Evolutionary conservation across 2,888 invertebrate species (phyloP).

Genomic region (Cetonia aurata): DNA sequence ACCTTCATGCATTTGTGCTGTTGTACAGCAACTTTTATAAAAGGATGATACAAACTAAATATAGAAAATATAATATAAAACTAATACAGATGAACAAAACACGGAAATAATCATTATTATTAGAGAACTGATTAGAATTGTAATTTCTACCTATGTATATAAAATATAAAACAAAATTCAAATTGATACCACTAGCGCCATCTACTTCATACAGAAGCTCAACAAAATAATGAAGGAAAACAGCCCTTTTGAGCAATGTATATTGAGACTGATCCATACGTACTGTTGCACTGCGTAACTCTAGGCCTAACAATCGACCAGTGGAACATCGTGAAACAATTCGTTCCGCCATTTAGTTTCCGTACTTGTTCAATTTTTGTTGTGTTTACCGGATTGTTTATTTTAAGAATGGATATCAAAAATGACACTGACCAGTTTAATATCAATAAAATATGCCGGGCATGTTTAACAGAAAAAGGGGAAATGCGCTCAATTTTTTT

Average conservation of each 20-base stretch:
- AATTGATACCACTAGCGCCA: conserved; percentile 21
- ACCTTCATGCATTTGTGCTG: too few species aligned
- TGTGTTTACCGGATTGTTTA: conserved; percentile 55
- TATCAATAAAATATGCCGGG: conserved; percentile 67
- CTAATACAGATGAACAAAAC: too few species aligned
- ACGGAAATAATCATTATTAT: too few species aligned
- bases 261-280: conserved; percentile 46
- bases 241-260: conserved; percentile 48
- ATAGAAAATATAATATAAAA: too few species aligned
- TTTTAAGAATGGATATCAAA: conserved; percentile 54
- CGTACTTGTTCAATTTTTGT: conserved; percentile 60
- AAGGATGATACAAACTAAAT: too few species aligned
- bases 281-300: conserved; percentile 56
- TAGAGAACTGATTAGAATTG: too few species aligned
- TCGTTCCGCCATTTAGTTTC: conserved; percentile 64
- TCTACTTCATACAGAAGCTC: conserved; percentile 42
- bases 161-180: conserved; percentile 11
- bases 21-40: too few species aligned
- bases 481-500: conserved; percentile 67
- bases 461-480: conserved; percentile 66
- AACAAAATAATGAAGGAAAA: conserved; percentile 53
- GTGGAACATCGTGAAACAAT: conserved; percentile 61
- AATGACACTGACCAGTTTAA: conserved; percentile 58
- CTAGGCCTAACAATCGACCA: conserved; percentile 65
- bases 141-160: too few species aligned